These are phyloP conservation scores for Beris morrisii DNA, from an alignment of 2,888 invertebrate species.

Conservation along the genomic window DNA sequence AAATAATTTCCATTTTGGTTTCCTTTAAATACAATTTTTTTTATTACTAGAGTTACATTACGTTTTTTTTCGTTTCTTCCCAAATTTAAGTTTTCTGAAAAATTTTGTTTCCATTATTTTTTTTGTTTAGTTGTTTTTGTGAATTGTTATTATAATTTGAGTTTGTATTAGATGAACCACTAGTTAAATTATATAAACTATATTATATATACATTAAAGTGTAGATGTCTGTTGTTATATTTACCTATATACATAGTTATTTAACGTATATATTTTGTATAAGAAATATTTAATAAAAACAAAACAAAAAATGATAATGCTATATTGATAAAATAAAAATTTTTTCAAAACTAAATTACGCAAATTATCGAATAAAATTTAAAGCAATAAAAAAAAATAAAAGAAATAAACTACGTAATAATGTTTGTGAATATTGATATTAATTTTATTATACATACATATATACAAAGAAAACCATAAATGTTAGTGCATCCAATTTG, in stretches of 20 bases:
- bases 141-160: conserved; percentile 42
- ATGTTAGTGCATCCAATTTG: conserved; percentile 44
- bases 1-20: conserved; percentile 6
- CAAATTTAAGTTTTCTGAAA: conserved; percentile 31
- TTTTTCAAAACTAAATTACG: background rate
- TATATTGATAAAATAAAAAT: conserved; percentile 9
- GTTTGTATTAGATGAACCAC: conserved; percentile 44
- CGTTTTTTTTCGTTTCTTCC: background rate
- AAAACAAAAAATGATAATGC: conserved; percentile 15
- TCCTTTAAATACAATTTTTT: conserved; percentile 17
- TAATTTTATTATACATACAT: conserved; percentile 14
- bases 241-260: conserved; percentile 34
- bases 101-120: conserved; percentile 28
- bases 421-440: conserved; percentile 4
- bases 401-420: background rate
- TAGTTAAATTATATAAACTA: conserved; percentile 42
- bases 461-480: conserved; percentile 27
- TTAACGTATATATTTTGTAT: conserved; percentile 39
- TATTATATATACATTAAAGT: conserved; percentile 44
- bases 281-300: conserved; percentile 39
- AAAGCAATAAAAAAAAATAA: background rate
- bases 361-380: conserved; percentile 1
- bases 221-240: conserved; percentile 53
- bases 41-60: too few relatives aligned
- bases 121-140: conserved; percentile 31